Evolutionary conservation across 2,888 invertebrate species (phyloP).

Genomic region (Caenorhabditis doughertyi): DNA sequence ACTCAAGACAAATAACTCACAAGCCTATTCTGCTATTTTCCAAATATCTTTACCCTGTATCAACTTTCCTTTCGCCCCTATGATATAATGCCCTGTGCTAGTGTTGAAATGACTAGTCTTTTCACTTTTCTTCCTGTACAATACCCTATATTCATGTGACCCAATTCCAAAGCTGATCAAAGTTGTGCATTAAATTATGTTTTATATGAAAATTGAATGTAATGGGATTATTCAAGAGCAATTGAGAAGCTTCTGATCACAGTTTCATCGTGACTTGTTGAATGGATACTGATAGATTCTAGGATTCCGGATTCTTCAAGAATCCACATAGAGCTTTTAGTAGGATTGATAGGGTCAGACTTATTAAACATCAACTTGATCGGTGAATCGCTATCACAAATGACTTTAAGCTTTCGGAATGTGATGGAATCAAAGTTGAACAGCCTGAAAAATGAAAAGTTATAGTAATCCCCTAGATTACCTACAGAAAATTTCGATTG

Average conservation of each 20-base stretch:
- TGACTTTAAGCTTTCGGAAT: not conserved
- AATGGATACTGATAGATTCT: slow-evolving; percentile 26
- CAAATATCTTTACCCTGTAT: not conserved
- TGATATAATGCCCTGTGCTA: slow-evolving; percentile 20
- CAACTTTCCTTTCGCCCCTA: not conserved
- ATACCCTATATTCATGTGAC: slow-evolving; percentile 11
- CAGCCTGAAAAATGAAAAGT: slow-evolving; percentile 30
- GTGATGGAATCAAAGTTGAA: slow-evolving; percentile 45
- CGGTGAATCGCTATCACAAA: not conserved
- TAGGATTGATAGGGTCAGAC: not conserved
- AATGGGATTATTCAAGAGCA: not conserved
- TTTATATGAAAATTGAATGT: not conserved
- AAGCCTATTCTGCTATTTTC: not conserved
- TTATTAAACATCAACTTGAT: not conserved
- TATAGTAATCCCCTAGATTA: too few relatives aligned
- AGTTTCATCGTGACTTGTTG: slow-evolving; percentile 21
- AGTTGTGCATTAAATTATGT: slow-evolving; percentile 13
- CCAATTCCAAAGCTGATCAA: not conserved
- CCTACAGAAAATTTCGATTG: slow-evolving; percentile 29
- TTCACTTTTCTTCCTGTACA: slow-evolving; percentile 8
- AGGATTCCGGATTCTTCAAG: slow-evolving; percentile 4
- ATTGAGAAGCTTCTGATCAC: slow-evolving; percentile 14
- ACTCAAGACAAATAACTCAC: slow-evolving; percentile 40
- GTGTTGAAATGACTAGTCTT: slow-evolving; percentile 19
- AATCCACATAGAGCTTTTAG: not conserved